Conservation (phyloP, 2,797 vertebrate genomes). For the Rhabdomys pumilio region DNA sequence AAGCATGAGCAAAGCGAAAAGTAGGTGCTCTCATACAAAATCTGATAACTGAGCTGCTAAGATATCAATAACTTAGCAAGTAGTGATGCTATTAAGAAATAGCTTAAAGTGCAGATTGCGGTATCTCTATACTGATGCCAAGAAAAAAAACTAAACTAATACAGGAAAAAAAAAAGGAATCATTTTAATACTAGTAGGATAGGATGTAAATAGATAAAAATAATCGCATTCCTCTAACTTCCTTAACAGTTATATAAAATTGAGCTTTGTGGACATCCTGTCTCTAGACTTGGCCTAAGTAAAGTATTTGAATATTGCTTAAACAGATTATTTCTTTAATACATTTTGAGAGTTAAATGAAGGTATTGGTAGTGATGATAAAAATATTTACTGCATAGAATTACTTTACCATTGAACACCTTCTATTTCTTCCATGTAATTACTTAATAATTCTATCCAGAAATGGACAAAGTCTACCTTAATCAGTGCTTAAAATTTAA, state of each 20-base stretch:
- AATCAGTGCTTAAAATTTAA: neutral
- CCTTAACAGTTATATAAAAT: neutral
- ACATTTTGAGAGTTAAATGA: neutral
- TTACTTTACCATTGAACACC: no score
- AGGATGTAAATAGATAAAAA: neutral
- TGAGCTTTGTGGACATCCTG: neutral
- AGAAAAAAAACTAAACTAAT: neutral
- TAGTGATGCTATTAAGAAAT: neutral
- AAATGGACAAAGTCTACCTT: neutral
- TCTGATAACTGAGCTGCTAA: neutral
- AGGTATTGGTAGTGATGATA: neutral
- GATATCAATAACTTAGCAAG: neutral
- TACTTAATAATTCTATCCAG: neutral
- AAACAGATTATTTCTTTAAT: neutral
- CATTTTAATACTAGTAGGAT: neutral
- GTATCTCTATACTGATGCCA: neutral
- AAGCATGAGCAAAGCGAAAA: neutral
- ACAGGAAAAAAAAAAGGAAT: neutral
- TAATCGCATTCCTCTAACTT: neutral
- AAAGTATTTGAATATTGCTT: neutral
- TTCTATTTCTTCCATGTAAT: neutral
- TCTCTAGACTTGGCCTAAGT: neutral
- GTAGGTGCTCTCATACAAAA: neutral
- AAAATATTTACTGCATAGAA: neutral
- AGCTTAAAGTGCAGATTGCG: neutral